Percentiles rank a stretch among this genome's conserved stretches.
Conservation (phyloP, 1,140 invertebrate genomes). For the Idris sp. region DNA sequence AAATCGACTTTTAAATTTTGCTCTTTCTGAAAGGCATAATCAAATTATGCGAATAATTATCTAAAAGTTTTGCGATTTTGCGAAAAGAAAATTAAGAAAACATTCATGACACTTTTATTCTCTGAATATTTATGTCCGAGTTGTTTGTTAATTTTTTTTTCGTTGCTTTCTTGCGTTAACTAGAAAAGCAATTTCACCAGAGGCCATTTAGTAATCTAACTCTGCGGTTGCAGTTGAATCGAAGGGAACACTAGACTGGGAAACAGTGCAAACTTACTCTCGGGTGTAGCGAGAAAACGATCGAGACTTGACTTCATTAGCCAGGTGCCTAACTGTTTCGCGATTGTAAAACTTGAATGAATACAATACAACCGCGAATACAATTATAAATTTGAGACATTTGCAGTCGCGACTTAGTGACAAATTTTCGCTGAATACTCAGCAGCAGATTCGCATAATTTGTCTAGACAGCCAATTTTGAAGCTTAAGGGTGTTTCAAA, state of each 20-base stretch:
- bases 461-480: too few species aligned
- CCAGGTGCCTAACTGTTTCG: conserved; percentile 41
- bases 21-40: too few species aligned
- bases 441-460: too few species aligned
- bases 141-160: too few species aligned
- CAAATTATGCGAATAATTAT: too few species aligned
- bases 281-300: conserved; percentile 41
- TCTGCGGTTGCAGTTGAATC: conserved; percentile 55
- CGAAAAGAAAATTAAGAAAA: too few species aligned
- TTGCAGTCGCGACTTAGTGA: conserved; percentile 23
- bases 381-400: conserved; percentile 47
- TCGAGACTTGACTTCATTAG: conserved; percentile 54
- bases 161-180: conserved; percentile 29
- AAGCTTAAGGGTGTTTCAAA: too few species aligned
- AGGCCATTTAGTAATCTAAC: conserved; percentile 57
- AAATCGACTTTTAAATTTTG: too few species aligned
- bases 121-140: too few species aligned
- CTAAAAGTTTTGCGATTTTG: too few species aligned
- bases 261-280: conserved; percentile 48
- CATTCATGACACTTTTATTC: too few species aligned
- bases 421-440: conserved; percentile 11
- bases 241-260: conserved; percentile 49
- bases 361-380: conserved; percentile 32
- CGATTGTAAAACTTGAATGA: conserved; percentile 52
- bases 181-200: conserved; percentile 56